Evolutionary conservation across 2,797 vertebrate species (phyloP), one percentile per base, ranked within the genome.

Genomic region (Leucoraja ocellata): DNA sequence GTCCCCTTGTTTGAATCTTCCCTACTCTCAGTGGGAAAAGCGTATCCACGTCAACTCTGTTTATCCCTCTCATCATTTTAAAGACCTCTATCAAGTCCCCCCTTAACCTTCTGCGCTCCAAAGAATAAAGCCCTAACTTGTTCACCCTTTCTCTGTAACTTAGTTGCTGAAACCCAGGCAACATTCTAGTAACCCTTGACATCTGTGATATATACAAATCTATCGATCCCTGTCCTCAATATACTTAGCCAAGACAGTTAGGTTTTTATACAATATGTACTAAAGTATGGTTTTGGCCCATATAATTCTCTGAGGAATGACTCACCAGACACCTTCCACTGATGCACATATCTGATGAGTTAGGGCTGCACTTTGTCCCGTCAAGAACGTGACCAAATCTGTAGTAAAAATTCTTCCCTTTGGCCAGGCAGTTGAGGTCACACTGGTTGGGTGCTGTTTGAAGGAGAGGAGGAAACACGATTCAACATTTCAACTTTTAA

Each of bases 391-490:
- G 95, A 0, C 97, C 97, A 6, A 97, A 97, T 94, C 94, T 96
- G 94, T 97, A 96, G 95, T 97, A 97, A 95, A 97, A 97, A 94
- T 96, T 95, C 93, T 97, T 95, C 0, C 97, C 97, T 94, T 95
- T 93, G 0, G 97, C 97, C 94, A 97, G 93, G 95, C 97, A 97
- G 94, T 96, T 97, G 93, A 97, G 96, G 93, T 97, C 95, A 4
- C 97, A 97, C 93, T 94, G 93, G 90, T 96, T 96, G 93, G 96
- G 96, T 0, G 96, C 97, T 97, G 93, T 79, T 39, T 71, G n/a
- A n/a, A 65, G 61, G 36, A 88, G 63, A 86, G 6, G n/a, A 88
- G n/a, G 36, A 1, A 88, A 16, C n/a, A 88, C 14, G 16, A 63
- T 36, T 88, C 84, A 88, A 32, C 14, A 58, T 63, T n/a, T 63